phyloP scores from a whole-genome alignment of 1,140 invertebrate species.

The Dryas iulia region DNA sequence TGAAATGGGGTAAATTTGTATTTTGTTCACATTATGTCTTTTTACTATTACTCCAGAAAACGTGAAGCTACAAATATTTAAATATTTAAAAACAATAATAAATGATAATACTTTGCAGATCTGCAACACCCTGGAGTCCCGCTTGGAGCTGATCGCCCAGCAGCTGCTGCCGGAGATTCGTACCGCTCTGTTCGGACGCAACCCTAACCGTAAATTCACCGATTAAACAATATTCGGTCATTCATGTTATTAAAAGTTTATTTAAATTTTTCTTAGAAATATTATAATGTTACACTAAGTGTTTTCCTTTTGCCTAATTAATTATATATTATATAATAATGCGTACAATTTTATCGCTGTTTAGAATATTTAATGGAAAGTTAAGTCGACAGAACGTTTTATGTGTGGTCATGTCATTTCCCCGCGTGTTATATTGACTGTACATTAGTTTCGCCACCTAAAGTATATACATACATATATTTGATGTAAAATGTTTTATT shows the following conservation, averaged over 20 bases:
- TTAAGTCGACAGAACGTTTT: slow-evolving; percentile 61
- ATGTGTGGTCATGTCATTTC: slow-evolving; percentile 63
- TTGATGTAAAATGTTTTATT: slow-evolving; percentile 62
- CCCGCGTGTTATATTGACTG: slow-evolving; percentile 41
- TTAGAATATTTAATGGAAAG: slow-evolving; percentile 55
- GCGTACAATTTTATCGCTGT: slow-evolving; percentile 74
- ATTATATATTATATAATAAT: slow-evolving; percentile 67
- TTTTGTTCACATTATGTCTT: too few species aligned
- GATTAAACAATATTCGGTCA: slow-evolving; percentile 85
- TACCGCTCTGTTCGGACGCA: slow-evolving; percentile 95
- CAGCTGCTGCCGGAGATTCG: slow-evolving; percentile 97
- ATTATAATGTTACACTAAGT: slow-evolving; percentile 68
- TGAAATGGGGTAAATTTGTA: too few species aligned
- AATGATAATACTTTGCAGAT: slow-evolving; percentile 82
- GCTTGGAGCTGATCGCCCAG: slow-evolving; percentile 95
- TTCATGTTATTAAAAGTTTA: slow-evolving; percentile 60
- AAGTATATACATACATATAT: slow-evolving; percentile 29
- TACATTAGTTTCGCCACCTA: slow-evolving; percentile 68
- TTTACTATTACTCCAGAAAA: too few species aligned
- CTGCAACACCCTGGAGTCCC: slow-evolving; percentile 95
- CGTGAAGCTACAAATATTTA: too few species aligned
- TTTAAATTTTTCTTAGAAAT: slow-evolving; percentile 68
- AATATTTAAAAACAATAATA: background rate
- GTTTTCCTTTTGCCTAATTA: slow-evolving; percentile 77
- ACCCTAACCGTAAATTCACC: slow-evolving; percentile 97